These are phyloP conservation scores for Oncorhynchus kisutch DNA, from an alignment of 2,113 vertebrate genomes.

Conservation along the genomic window DNA sequence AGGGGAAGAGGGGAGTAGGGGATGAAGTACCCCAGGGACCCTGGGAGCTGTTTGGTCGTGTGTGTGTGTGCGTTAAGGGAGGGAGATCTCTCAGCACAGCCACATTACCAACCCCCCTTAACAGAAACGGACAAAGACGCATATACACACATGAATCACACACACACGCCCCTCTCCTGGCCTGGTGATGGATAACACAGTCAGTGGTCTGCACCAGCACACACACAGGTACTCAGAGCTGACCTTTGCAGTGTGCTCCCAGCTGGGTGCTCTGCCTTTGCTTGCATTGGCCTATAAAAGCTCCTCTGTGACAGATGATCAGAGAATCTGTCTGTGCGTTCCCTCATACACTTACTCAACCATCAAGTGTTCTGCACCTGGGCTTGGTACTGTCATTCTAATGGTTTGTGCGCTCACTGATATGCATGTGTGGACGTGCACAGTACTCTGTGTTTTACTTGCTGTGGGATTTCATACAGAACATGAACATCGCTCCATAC, in stretches of 20 bases:
- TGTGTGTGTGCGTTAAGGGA: conserved; percentile 3
- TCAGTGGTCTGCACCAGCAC: conserved; percentile 80
- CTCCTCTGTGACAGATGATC: conserved; percentile 60
- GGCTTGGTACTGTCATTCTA: neutral
- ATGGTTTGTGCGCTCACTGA: neutral
- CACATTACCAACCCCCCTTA: conserved; percentile 21
- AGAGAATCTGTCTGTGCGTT: conserved; percentile 24
- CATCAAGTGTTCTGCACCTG: neutral
- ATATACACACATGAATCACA: conserved; percentile 31
- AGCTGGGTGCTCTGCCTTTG: conserved; percentile 60
- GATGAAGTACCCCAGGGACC: conserved; percentile 60
- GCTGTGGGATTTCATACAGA: too few relatives aligned
- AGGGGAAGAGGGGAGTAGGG: conserved; percentile 17
- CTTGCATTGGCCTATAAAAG: conserved; percentile 53
- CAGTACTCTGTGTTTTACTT: neutral
- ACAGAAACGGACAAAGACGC: conserved; percentile 63
- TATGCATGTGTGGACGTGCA: neutral
- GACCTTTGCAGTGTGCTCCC: conserved; percentile 73
- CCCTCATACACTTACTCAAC: neutral
- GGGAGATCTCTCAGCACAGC: conserved; percentile 23
- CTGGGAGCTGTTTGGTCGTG: conserved; percentile 42
- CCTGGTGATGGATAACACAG: conserved; percentile 73
- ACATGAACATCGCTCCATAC: too few relatives aligned
- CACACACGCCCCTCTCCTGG: conserved; percentile 40
- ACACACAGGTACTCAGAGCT: conserved; percentile 74